Percentiles rank a stretch among this genome's conserved stretches.
Evolutionary conservation across 2,113 vertebrate species (phyloP).

Genomic region (Brevimyrus niger): DNA sequence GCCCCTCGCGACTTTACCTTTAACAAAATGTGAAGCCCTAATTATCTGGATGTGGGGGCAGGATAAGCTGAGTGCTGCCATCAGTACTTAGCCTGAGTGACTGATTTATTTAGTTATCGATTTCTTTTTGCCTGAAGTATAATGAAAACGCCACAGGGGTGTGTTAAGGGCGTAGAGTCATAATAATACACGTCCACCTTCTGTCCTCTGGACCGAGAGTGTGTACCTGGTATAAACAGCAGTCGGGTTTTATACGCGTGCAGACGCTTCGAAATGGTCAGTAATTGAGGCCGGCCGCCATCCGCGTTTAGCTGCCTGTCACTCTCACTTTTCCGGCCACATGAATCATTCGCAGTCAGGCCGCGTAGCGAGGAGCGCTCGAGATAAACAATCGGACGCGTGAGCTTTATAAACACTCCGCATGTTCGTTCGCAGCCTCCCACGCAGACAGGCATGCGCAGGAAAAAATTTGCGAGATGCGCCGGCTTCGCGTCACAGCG

Average conservation of each 20-base stretch:
- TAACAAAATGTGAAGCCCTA: neutral
- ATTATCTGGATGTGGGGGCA: neutral
- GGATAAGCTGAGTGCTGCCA: neutral
- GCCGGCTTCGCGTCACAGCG: neutral
- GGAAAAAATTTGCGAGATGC: neutral
- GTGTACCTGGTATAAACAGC: neutral
- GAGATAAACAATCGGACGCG: neutral
- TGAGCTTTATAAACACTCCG: neutral
- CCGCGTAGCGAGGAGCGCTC: neutral
- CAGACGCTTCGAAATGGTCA: neutral
- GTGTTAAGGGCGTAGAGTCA: neutral
- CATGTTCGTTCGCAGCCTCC: neutral
- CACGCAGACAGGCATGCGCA: neutral
- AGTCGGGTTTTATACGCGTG: neutral
- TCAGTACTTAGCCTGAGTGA: neutral
- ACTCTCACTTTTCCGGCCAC: neutral
- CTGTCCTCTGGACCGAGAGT: neutral
- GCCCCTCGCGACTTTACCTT: neutral
- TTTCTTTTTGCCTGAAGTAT: neutral
- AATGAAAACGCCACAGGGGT: neutral
- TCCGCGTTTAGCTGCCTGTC: neutral
- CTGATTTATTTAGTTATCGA: slow-evolving; percentile 1
- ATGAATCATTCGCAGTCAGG: neutral
- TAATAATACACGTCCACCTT: slow-evolving; percentile 1
- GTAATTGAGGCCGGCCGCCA: neutral